These are phyloP conservation scores for Conops quadrifasciatus DNA, from an alignment of 2,888 invertebrate genomes.

Conservation along the genomic window DNA sequence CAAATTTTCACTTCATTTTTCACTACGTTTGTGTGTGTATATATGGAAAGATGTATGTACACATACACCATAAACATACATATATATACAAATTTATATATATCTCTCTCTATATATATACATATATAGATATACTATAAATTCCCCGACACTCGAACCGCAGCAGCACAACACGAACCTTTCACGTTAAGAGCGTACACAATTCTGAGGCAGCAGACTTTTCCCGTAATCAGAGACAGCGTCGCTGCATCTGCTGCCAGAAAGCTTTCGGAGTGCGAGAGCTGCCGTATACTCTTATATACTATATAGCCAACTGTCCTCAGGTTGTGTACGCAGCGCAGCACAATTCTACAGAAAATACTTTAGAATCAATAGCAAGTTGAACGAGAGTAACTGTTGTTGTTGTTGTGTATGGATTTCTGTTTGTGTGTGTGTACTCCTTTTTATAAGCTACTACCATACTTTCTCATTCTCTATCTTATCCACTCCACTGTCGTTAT, in stretches of 20 bases:
- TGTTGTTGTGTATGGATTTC: constrained; percentile 22
- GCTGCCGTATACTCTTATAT: neutral
- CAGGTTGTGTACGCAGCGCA: neutral
- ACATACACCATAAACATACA: constrained; percentile 47
- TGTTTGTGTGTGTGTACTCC: constrained; percentile 10
- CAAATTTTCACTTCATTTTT: constrained; percentile 30
- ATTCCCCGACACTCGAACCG: constrained; percentile 57
- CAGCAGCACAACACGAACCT: constrained; percentile 60
- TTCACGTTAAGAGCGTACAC: constrained; percentile 64
- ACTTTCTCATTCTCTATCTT: neutral
- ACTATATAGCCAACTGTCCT: neutral
- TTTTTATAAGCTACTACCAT: too few species aligned
- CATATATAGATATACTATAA: constrained; percentile 48
- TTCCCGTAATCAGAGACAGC: constrained; percentile 23
- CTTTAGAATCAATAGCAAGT: constrained; percentile 23
- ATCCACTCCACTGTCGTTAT: neutral
- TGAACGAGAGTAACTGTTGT: constrained; percentile 10
- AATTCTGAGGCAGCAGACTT: constrained; percentile 56
- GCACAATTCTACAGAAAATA: neutral
- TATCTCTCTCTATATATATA: constrained; percentile 43
- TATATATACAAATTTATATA: constrained; percentile 34
- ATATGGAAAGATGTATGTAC: constrained; percentile 43
- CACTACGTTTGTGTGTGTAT: constrained; percentile 41
- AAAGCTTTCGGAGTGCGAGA: constrained; percentile 5
- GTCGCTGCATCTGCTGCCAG: constrained; percentile 4